These are phyloP conservation scores for Cebus imitator DNA, from an alignment of 2,113 vertebrate species.

Conservation along the genomic window DNA sequence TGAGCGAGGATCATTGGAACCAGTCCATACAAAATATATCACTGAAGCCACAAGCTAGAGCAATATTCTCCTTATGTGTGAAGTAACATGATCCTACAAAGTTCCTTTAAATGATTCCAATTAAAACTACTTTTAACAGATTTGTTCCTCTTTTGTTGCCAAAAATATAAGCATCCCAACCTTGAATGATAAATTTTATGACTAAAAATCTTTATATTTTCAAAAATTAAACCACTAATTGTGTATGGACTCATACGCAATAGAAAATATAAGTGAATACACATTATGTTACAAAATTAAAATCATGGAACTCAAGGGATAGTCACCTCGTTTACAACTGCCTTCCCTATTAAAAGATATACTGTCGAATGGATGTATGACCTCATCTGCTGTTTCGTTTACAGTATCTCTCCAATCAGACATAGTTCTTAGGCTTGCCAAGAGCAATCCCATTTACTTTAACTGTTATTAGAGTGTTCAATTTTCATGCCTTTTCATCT, in stretches of 20 bases:
- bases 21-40: neutral
- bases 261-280: neutral
- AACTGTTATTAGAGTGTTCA: neutral
- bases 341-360: neutral
- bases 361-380: neutral
- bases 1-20: neutral
- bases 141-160: neutral
- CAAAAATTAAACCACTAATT: neutral
- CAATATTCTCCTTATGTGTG: neutral
- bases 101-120: neutral
- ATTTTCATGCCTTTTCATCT: neutral
- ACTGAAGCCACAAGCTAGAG: neutral
- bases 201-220: neutral
- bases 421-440: neutral
- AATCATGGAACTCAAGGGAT: neutral
- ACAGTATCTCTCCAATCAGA: neutral
- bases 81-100: neutral
- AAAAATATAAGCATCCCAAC: neutral
- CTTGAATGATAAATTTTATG: neutral
- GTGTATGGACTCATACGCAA: neutral
- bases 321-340: neutral
- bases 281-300: neutral
- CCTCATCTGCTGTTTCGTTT: neutral
- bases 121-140: constrained; percentile 11
- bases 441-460: neutral